Conservation (phyloP, 23 tunicate genomes). For the Trididemnum clinides region DNA sequence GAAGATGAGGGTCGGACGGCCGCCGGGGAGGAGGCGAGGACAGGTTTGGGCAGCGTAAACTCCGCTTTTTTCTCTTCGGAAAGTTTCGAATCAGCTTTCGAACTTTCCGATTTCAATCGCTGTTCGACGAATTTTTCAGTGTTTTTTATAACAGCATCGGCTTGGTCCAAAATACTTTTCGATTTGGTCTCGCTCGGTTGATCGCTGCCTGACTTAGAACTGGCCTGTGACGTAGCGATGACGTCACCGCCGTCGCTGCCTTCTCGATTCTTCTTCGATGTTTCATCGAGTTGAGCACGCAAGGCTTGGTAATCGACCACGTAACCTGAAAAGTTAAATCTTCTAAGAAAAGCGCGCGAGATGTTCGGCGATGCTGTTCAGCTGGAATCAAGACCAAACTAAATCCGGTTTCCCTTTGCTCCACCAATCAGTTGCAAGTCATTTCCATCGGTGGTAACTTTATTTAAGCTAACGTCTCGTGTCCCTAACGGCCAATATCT, state of each 20-base stretch:
- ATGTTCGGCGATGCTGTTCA: too few relatives aligned
- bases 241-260: conserved; percentile 8
- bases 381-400: too few relatives aligned
- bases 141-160: conserved; percentile 35
- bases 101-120: neutral
- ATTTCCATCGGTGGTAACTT: too few relatives aligned
- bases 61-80: conserved; percentile 53
- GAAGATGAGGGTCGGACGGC: neutral
- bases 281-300: conserved; percentile 77
- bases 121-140: conserved; percentile 49
- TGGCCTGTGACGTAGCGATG: conserved; percentile 5
- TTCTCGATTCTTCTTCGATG: conserved; percentile 38
- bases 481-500: too few relatives aligned
- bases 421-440: too few relatives aligned
- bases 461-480: too few relatives aligned
- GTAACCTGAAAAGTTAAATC: conserved; percentile 69
- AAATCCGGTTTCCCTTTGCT: too few relatives aligned
- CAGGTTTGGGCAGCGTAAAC: conserved; percentile 36
- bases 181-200: neutral
- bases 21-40: neutral
- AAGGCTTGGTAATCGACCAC: conserved; percentile 89
- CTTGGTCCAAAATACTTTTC: conserved; percentile 40
- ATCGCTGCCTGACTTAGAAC: neutral
- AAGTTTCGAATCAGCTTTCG: neutral
- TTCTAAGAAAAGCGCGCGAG: too few relatives aligned